Percentiles rank a stretch among this genome's conserved stretches.
phyloP scores from a whole-genome alignment of 2,797 vertebrate genomes.

The Myripristis jacobus region DNA sequence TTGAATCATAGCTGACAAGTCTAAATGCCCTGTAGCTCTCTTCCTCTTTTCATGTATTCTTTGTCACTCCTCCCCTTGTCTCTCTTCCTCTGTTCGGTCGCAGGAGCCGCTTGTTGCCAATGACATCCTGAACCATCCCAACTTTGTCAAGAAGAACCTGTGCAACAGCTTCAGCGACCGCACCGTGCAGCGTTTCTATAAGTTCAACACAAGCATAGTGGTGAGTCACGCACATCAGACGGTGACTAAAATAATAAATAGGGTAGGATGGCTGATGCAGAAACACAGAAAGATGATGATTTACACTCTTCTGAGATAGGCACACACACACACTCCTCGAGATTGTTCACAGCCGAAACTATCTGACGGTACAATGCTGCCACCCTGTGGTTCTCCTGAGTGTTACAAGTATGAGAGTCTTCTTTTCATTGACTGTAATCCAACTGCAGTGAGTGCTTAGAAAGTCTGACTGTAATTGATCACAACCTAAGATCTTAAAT shows the following conservation, averaged over 20 bases:
- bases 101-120: slow-evolving; percentile 98
- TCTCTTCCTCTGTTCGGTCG: not conserved
- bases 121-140: slow-evolving; percentile 97
- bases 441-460: too few relatives aligned
- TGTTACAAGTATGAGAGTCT: slow-evolving; percentile 14
- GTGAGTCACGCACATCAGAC: slow-evolving; percentile 26
- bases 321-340: not conserved
- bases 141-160: slow-evolving; percentile 97
- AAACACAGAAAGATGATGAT: not conserved
- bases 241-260: not conserved
- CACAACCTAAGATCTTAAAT: not conserved
- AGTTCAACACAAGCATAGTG: slow-evolving; percentile 96
- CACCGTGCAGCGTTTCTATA: slow-evolving; percentile 97
- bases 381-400: slow-evolving; percentile 57
- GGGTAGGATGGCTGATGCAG: not conserved
- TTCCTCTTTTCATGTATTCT: not conserved
- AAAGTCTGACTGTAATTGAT: not conserved
- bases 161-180: slow-evolving; percentile 99
- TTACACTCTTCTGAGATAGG: not conserved
- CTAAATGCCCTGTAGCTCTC: not conserved
- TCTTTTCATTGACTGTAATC: too few relatives aligned
- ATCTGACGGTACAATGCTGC: slow-evolving; percentile 37
- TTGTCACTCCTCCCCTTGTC: not conserved
- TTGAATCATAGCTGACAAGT: too few relatives aligned
- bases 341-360: not conserved